Conservation (phyloP, 2,888 invertebrate genomes). For the Diarsia brunnea region DNA sequence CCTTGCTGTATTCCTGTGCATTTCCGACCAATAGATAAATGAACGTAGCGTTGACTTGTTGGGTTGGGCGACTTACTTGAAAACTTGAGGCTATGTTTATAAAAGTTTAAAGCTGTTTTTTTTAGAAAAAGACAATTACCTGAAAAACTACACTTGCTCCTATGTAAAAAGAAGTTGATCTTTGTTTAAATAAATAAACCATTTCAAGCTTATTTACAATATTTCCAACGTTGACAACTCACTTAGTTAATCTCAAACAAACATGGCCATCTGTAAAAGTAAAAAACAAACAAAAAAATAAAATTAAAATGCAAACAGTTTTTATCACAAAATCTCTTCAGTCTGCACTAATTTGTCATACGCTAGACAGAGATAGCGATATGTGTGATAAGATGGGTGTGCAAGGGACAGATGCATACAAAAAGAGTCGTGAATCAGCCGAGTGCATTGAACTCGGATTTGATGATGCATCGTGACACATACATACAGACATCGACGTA, state of each 20-base stretch:
- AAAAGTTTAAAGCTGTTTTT: not conserved
- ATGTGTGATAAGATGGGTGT: conserved; percentile 70
- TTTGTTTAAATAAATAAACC: not conserved
- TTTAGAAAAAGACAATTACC: not conserved
- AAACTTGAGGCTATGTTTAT: not conserved
- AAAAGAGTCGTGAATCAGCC: conserved; percentile 80
- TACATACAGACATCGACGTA: conserved; percentile 43
- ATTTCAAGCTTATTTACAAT: conserved; percentile 16
- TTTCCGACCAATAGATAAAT: not conserved
- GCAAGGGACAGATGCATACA: conserved; percentile 71
- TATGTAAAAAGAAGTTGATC: not conserved
- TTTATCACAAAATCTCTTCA: conserved; percentile 50
- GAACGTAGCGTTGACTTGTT: not conserved
- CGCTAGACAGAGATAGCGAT: conserved; percentile 60
- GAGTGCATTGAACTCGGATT: conserved; percentile 78
- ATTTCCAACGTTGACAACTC: not conserved
- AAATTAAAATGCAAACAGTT: conserved; percentile 32
- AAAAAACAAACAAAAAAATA: conserved; percentile 40
- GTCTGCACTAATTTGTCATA: conserved; percentile 56
- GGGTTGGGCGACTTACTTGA: not conserved
- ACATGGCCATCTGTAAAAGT: conserved; percentile 46
- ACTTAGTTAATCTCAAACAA: conserved; percentile 26
- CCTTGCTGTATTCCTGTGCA: not conserved
- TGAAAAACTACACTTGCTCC: not conserved
- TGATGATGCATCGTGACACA: conserved; percentile 79